A percentile compares a stretch with the other conserved stretches of the same genome.
Evolutionary conservation across 2,797 vertebrate genomes (phyloP).

Genomic region (Bovichtus diacanthus): DNA sequence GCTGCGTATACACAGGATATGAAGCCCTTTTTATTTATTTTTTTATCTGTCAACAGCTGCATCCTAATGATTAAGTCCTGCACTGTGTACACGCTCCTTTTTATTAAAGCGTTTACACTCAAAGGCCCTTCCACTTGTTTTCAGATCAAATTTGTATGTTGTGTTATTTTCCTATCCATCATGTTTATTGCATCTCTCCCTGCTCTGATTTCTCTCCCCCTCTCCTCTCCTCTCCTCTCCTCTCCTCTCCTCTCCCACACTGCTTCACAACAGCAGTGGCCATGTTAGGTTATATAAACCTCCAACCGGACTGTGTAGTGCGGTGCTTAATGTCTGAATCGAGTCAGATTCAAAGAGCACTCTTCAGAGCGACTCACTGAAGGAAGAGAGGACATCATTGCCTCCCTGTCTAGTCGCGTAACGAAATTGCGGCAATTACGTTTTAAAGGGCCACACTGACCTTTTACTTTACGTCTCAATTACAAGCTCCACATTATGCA

Average conservation of each 20-base stretch:
- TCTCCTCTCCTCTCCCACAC: constrained; percentile 28
- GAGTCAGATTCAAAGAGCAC: constrained; percentile 48
- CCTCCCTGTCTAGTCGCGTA: constrained; percentile 48
- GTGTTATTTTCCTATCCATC: neutral
- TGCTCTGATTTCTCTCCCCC: constrained; percentile 7
- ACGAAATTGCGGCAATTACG: constrained; percentile 66
- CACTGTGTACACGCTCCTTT: neutral
- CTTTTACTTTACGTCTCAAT: constrained; percentile 68
- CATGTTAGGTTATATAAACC: constrained; percentile 73
- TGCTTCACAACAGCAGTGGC: constrained; percentile 37
- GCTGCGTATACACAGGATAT: constrained; percentile 13
- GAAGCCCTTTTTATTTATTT: constrained; percentile 26
- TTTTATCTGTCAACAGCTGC: constrained; percentile 33
- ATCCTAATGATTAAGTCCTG: constrained; percentile 5
- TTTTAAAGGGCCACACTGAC: constrained; percentile 65
- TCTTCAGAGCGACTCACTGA: constrained; percentile 35
- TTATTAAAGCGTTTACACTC: neutral
- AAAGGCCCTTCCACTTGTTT: neutral
- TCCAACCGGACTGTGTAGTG: constrained; percentile 14
- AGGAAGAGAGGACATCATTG: constrained; percentile 32
- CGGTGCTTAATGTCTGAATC: constrained; percentile 46
- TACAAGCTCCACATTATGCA: constrained; percentile 35
- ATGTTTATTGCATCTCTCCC: constrained; percentile 3
- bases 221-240: neutral
- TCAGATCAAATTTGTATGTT: neutral